A percentile compares a stretch with the other conserved stretches of the same genome.
Evolutionary conservation across 2,113 vertebrate genomes (phyloP).

Genomic region (Odocoileus virginianus): DNA sequence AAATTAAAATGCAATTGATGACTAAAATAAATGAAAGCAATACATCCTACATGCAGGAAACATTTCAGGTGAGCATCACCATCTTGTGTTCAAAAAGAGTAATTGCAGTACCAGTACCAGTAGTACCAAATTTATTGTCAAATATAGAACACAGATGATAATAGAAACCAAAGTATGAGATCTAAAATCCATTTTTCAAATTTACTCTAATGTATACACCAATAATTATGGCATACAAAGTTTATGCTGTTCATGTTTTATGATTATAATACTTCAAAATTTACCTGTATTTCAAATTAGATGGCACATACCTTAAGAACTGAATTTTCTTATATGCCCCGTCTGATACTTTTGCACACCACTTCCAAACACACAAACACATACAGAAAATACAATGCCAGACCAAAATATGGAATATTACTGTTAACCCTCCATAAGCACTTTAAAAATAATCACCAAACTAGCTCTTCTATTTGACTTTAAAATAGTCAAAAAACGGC

Average conservation of each 20-base stretch:
- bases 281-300: not conserved
- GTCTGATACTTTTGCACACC: not conserved
- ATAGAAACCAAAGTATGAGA: not conserved
- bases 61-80: constrained; percentile 46
- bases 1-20: not conserved
- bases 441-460: not conserved
- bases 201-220: not conserved
- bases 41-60: not conserved
- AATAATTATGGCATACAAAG: not conserved
- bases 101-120: constrained; percentile 23
- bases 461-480: not conserved
- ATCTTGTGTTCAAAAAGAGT: constrained; percentile 48
- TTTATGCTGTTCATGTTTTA: not conserved
- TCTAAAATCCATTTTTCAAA: not conserved
- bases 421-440: not conserved
- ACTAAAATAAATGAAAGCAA: not conserved
- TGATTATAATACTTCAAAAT: not conserved
- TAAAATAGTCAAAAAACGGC: not conserved
- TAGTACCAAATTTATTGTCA: not conserved
- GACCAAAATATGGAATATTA: not conserved
- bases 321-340: not conserved
- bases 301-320: not conserved
- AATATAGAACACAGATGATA: not conserved
- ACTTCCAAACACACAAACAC: not conserved
- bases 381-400: not conserved